These are phyloP conservation scores for Neoarius graeffei DNA, from an alignment of 2,113 vertebrate species.

Conservation along the genomic window DNA sequence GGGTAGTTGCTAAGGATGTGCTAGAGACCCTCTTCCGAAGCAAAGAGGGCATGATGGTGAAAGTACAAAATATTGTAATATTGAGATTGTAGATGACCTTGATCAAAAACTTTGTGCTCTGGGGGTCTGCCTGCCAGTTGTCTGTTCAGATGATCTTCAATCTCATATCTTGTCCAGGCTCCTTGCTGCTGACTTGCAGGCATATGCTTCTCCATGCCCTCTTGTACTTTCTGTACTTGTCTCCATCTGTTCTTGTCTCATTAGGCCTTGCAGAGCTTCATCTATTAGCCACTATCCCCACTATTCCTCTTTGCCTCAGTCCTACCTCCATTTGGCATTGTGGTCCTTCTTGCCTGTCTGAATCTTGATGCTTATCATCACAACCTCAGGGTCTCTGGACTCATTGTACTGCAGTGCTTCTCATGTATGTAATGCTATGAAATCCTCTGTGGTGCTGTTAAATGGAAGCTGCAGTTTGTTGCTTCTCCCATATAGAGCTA, in stretches of 20 bases:
- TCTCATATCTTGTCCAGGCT: constrained; percentile 5
- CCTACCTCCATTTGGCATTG: neutral
- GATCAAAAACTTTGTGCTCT: neutral
- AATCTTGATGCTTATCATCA: neutral
- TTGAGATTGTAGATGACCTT: neutral
- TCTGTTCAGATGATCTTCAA: neutral
- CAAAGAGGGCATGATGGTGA: neutral
- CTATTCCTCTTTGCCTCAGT: neutral
- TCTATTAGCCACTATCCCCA: neutral
- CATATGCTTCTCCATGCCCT: neutral
- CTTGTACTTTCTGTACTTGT: neutral
- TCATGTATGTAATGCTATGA: neutral
- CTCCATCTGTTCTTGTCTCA: neutral
- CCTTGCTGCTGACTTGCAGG: neutral
- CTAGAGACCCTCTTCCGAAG: neutral
- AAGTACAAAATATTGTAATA: neutral
- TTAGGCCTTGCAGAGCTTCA: neutral
- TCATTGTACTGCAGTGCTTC: neutral
- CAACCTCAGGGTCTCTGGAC: neutral
- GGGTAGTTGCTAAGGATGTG: neutral
- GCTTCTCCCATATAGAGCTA: neutral
- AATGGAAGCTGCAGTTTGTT: neutral
- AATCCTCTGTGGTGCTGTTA: neutral
- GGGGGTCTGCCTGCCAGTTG: neutral
- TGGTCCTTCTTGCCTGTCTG: neutral